Evolutionary conservation across 2,113 vertebrate species (phyloP), one percentile per base, ranked within the genome.

Genomic region (Ellobius talpinus): DNA sequence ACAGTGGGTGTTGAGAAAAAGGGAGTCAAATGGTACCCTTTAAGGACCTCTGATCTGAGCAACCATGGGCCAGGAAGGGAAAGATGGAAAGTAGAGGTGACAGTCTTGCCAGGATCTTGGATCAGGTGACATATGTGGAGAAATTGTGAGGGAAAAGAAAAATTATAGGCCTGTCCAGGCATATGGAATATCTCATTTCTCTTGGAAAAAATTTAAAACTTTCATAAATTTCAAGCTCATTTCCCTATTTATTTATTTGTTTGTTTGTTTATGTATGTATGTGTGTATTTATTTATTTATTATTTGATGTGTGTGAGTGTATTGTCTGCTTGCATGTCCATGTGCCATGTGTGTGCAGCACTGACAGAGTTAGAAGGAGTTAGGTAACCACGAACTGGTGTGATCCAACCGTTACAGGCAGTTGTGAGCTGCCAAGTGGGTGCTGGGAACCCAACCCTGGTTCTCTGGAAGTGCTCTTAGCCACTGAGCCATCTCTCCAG

Each of bases 1-100:
- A 36, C 4, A 2, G 7, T 0, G 14, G 52, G 65, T 21, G 36
- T 3, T 1, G 33, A 58, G 74, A 52, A 42, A 13, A 58, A 12
- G 11, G 0, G 8, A n/a, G 42, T 39, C 52, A 23, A 19, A 33
- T 26, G 76, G 21, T 1, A 1, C 0, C 19, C 42, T 55, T 3
- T 12, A 33, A 87, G 96, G 58, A 17, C 19, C 17, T n/a, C 3
- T 23, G 88, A 68, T 39, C 29, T 13, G 36, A 29, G 14, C n/a
- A 74, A 2, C 70, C 13, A 0, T 0, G 21, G n/a, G 8, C 50
- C 19, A 23, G 29, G n/a, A 39, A 66, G 77, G 24, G 2, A 5
- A 5, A 14, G 26, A 8, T 7, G 2, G 3, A 33, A 31, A 66
- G 21, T 45, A 31, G 13, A n/a, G 13, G 10, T 12, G 21, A 23